phyloP scores from a whole-genome alignment of 2,888 invertebrate genomes.

The Pachydiplax longipennis region DNA sequence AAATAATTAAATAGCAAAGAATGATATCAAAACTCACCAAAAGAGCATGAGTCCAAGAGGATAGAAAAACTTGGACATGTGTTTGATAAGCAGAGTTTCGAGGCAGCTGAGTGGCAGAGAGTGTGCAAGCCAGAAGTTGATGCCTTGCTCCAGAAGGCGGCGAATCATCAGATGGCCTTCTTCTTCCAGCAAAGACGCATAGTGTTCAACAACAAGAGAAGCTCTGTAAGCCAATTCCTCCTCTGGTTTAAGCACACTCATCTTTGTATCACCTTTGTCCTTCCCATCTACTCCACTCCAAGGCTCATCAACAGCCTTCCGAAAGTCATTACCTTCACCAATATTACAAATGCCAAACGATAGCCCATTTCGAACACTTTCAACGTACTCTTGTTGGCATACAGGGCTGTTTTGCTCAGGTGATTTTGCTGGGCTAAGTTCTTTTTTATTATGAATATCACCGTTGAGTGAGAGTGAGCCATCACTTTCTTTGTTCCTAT shows the following conservation, averaged over 20 bases:
- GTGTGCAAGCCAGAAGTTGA: slow-evolving; percentile 61
- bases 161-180: slow-evolving; percentile 50
- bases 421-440: background rate
- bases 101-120: slow-evolving; percentile 62
- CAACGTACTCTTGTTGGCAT: background rate
- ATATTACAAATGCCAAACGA: background rate
- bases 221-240: slow-evolving; percentile 48
- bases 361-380: background rate
- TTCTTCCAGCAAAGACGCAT: slow-evolving; percentile 50
- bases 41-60: slow-evolving; percentile 51
- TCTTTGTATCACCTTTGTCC: background rate
- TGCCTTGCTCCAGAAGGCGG: slow-evolving; percentile 51
- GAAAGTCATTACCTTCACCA: background rate
- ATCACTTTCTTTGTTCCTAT: background rate
- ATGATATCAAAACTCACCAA: slow-evolving; percentile 47
- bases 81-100: slow-evolving; percentile 66
- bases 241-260: slow-evolving; percentile 1
- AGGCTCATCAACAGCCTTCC: background rate
- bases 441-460: background rate
- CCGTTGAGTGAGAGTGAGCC: background rate
- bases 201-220: slow-evolving; percentile 50
- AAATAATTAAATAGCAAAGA: too few species aligned
- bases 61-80: slow-evolving; percentile 61
- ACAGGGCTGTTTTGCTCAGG: background rate
- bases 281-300: background rate